Base-by-base conservation (phyloP, 2,113 vertebrate species). In the Dendropsophus ebraccatus region DNA sequence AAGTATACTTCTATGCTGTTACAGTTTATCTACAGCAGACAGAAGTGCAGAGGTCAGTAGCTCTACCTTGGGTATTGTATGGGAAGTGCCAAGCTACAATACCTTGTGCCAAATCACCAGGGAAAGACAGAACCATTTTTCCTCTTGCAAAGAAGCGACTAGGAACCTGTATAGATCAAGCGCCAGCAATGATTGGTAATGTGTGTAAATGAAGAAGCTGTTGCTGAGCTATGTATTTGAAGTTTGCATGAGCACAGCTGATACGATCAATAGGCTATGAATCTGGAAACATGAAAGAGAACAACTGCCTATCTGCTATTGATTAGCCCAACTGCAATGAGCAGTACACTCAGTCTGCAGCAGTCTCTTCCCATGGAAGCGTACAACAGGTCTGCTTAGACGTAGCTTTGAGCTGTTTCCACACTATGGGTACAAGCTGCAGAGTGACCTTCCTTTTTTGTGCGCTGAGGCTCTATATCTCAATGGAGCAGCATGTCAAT, bases 201-300 rank as follows among this genome's bases (percentile, higher is more conserved):
- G 52, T 77, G 76, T 79, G 50, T n/a, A 78, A 79, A 79, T 58
- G 28, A 83, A 83, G 47, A 58, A 54, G 70, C 49, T 7, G 16
- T 83, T 56, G 45, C 81, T 72, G 45, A 72, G 81, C 47, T 54
- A 11, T 72, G 49, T 50, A 41, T 83, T 83, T 73, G 49, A 83
- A 41, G 81, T 72, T 73, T 73, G 67, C 72, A 73, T 37, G 49
- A 73, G 41, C 30, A 21, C 69, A 41, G 30, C 25, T 69, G 81
- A 82, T 82, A 45, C 17, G 49, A 83, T 83, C 81, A 54, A 83
- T 83, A 56, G 72, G 69, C 81, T 72, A 72, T 83, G 81, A 83
- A 72, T 83, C 62, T 25, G 67, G 23, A 73, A 72, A 83, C 32
- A 73, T 83, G 67, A 73, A 83, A 83, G 67, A 41, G 81, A 83